These are phyloP conservation scores for Gymnothorax reevesii DNA, from an alignment of 2,797 vertebrate species.

Conservation along the genomic window DNA sequence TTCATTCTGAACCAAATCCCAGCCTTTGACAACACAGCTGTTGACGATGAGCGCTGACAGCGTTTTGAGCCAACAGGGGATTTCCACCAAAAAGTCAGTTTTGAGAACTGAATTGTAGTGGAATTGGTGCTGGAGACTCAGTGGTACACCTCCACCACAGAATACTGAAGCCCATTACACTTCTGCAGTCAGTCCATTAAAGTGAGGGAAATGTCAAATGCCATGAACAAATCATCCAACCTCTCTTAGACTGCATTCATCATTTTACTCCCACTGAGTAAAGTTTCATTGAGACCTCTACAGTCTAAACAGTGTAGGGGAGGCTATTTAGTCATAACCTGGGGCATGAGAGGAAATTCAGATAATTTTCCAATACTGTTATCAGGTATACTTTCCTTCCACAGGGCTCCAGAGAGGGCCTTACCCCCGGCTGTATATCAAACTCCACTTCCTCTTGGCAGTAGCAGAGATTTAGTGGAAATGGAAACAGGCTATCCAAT, in stretches of 20 bases:
- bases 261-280: background rate
- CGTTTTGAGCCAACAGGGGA: conserved; percentile 35
- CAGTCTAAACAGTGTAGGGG: background rate
- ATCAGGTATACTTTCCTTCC: background rate
- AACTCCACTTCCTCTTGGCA: background rate
- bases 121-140: conserved; percentile 3
- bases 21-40: background rate
- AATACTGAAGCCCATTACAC: background rate
- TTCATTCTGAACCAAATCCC: background rate
- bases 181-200: conserved; percentile 10
- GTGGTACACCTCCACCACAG: conserved; percentile 25
- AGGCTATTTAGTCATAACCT: background rate
- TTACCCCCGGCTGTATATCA: background rate
- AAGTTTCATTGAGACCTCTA: background rate
- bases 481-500: background rate
- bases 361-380: background rate
- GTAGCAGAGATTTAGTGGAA: background rate
- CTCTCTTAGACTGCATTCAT: background rate
- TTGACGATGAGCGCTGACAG: conserved; percentile 33
- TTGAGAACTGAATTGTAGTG: conserved; percentile 22
- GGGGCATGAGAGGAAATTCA: background rate
- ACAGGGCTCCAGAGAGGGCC: background rate
- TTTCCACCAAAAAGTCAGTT: conserved; percentile 32
- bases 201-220: conserved; percentile 10
- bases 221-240: background rate